Evolutionary conservation across 53 echinoderm and acorn worm species (phyloP), one percentile per base, ranked within the genome.

Genomic region (Luidia sarsii): DNA sequence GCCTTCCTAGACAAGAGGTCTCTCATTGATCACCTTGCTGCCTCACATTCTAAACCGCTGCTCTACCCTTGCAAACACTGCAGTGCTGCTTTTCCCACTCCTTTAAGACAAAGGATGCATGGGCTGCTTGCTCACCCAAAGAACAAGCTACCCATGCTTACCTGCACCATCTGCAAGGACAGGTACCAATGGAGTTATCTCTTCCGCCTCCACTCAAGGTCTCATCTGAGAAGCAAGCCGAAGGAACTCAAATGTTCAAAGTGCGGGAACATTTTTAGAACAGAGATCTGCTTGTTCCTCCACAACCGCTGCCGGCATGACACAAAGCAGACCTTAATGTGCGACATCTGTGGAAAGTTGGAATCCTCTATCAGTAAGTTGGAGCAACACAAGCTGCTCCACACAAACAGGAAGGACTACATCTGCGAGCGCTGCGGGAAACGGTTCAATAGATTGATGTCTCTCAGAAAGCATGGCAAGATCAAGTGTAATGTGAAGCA

Each of bases 381-480:
- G 15, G 30, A n/a, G 28, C 0, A 2, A 5, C 75, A 75, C 30
- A 41, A 43, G 41, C 5, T 7, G 13, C 2, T 45, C 3, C 61
- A 75, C 33, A 18, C 59, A 7, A 31, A 37, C 19, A 18, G n/a
- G 18, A 39, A 43, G 14, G 16, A 9, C 4, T 75, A 59, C 36
- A 31, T 75, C 23, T 75, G 75, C 28, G 59, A 75, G 31, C 39
- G 39, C 28, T 75, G 75, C 25, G 31, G 30, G 1, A 57, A 43
- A 33, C 38, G 43, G 4, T 75, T 59, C 46, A 57, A 61, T 6
- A 16, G 3, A 16, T 13, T 11, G 29, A 43, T 16, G 1, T 3
- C 0, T 27, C 60, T 75, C 11, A 5, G 1, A 37, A 41, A 15
- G 16, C 75, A 75, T 21, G 15, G 0, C 0, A 75, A 60, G 43